Conservation (phyloP, 2,888 invertebrate genomes). For the Calephelis perditalis region DNA sequence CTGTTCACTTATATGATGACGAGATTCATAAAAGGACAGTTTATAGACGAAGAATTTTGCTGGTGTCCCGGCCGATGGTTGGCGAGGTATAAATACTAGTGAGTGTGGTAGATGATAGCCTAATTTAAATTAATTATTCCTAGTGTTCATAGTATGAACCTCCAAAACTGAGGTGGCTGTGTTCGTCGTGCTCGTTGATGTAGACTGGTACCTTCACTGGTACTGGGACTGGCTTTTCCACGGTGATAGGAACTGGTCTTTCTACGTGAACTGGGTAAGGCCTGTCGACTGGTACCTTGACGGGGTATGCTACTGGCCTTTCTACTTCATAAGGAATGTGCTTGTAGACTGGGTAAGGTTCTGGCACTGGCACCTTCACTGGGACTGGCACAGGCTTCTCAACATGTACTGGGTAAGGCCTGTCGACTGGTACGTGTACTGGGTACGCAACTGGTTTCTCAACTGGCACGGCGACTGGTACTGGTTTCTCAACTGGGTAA, state of each 20-base stretch:
- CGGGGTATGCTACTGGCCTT: slow-evolving; percentile 79
- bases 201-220: slow-evolving; percentile 74
- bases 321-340: slow-evolving; percentile 80
- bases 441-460: slow-evolving; percentile 81
- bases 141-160: slow-evolving; percentile 56
- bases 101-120: slow-evolving; percentile 44
- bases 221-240: slow-evolving; percentile 78
- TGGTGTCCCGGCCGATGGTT: slow-evolving; percentile 63
- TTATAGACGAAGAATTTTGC: slow-evolving; percentile 55
- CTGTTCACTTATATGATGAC: slow-evolving; percentile 58
- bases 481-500: slow-evolving; percentile 80
- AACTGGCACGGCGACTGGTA: slow-evolving; percentile 80
- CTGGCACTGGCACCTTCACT: slow-evolving; percentile 78
- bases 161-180: slow-evolving; percentile 37
- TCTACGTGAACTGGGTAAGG: slow-evolving; percentile 80
- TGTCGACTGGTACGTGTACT: slow-evolving; percentile 80
- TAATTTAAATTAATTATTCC: slow-evolving; percentile 42
- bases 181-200: slow-evolving; percentile 44
- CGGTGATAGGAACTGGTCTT: slow-evolving; percentile 61
- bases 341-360: slow-evolving; percentile 82
- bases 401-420: slow-evolving; percentile 77
- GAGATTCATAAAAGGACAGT: slow-evolving; percentile 62
- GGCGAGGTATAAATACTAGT: slow-evolving; percentile 56
- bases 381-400: slow-evolving; percentile 73
- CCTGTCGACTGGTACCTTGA: slow-evolving; percentile 82